Evolutionary conservation across 2,888 invertebrate species (phyloP).

Genomic region (Malachius bipustulatus): DNA sequence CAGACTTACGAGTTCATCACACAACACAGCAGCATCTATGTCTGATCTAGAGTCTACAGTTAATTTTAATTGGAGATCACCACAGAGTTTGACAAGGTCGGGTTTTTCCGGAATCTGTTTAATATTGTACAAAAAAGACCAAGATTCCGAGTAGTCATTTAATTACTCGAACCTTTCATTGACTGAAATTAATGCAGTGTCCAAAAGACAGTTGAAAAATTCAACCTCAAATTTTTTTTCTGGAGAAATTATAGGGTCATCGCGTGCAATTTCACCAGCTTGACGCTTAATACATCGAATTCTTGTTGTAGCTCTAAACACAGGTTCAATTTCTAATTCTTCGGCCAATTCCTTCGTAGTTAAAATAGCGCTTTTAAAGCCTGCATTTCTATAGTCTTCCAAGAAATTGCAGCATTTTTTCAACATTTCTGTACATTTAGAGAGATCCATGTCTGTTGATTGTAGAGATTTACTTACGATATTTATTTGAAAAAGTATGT

Average conservation of each 20-base stretch:
- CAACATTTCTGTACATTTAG: conserved; percentile 19
- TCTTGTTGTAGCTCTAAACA: conserved; percentile 19
- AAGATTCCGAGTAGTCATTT: conserved; percentile 8
- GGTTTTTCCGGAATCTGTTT: conserved; percentile 9
- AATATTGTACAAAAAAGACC: conserved; percentile 5
- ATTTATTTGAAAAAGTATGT: conserved; percentile 25
- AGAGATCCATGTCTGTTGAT: conserved; percentile 17
- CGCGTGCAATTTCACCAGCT: conserved; percentile 22
- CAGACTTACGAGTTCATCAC: conserved; percentile 8
- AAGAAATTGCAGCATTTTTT: conserved; percentile 16
- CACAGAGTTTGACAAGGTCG: conserved; percentile 7
- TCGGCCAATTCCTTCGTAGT: conserved; percentile 23
- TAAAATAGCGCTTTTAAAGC: conserved; percentile 19
- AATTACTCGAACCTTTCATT: conserved; percentile 9
- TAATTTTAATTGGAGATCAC: conserved; percentile 9
- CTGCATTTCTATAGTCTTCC: conserved; percentile 19
- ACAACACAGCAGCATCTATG: conserved; percentile 8
- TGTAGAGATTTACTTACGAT: conserved; percentile 20
- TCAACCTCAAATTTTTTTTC: conserved; percentile 11
- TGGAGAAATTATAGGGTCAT: conserved; percentile 19
- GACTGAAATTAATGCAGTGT: conserved; percentile 10
- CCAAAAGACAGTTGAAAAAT: conserved; percentile 11
- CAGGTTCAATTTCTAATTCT: conserved; percentile 21
- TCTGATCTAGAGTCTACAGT: conserved; percentile 9
- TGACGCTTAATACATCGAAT: conserved; percentile 22